Evolutionary conservation across 2,888 invertebrate genomes (phyloP), one percentile per base, ranked within the genome.

Genomic region (Habrosyne pyritoides): DNA sequence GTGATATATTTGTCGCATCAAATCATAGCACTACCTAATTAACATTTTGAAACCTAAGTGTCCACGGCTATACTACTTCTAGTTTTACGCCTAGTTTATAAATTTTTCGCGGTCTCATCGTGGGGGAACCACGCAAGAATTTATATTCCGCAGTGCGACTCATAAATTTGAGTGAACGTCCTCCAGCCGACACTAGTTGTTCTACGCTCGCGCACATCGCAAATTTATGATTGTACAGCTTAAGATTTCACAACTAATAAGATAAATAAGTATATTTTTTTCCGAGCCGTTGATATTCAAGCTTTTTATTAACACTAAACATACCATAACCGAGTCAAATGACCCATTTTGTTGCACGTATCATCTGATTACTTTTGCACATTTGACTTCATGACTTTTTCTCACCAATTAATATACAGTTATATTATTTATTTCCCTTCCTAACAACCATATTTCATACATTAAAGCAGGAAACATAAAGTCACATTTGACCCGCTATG

Each of bases 111-210:
- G 81, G 80, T 81, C 76, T 80, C 83, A 76, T 80, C 80, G 80
- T 66, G 61, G 75, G 79, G 75, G 78, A 80, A 78, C 82, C 76
- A 81, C 78, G 79, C 81, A 83, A 85, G 86, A 86, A 89, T 90
- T 89, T 89, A 89, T 90, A 87, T 88, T 86, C 90, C 90, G 90
- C 90, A 91, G 65, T 91, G 90, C 90, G 90, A 86, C 90, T 87
- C 89, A 90, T 91, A 91, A 91, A 90, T 91, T 86, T 85, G 84
- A 83, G 84, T 83, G 84, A 83, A 79, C 82, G 88, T 88, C 86
- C 84, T 81, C 82, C 74, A 79, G 73, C 74, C 79, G 74, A 73
- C 76, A 79, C 79, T 86, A 81, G 84, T 86, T 87, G 86, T 85
- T 84, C 83, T 82, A 82, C 78, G 83, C 80, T 77, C 79, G 73